Conservation (phyloP, 2,113 vertebrate species). For the Psilopogon haemacephalus region DNA sequence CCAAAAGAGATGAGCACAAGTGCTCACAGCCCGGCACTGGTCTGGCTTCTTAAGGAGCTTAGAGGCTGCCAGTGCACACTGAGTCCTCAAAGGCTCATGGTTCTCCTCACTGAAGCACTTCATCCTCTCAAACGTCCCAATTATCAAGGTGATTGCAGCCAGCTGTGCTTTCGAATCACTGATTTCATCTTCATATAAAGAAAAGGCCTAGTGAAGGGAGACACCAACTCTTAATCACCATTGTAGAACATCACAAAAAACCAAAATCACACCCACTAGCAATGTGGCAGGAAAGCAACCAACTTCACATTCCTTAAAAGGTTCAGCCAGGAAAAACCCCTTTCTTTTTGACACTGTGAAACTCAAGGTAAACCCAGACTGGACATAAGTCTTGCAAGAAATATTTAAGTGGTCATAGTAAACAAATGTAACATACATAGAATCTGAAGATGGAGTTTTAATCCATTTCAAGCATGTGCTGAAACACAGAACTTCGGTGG, state of each 20-base stretch:
- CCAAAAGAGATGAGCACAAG: constrained; percentile 98
- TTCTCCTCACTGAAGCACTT: constrained; percentile 98
- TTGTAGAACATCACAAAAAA: background rate
- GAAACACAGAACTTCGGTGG: background rate
- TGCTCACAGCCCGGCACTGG: constrained; percentile 95
- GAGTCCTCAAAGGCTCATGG: constrained; percentile 94
- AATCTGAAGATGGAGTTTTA: background rate
- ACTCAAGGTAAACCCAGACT: background rate
- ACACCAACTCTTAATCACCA: background rate
- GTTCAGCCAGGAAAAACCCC: background rate
- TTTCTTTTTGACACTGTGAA: background rate
- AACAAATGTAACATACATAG: background rate
- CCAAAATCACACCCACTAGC: background rate
- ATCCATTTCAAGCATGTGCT: background rate
- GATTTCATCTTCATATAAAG: constrained; percentile 98
- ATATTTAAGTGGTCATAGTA: background rate
- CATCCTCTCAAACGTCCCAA: constrained; percentile 96
- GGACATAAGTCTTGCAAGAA: background rate
- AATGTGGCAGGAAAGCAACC: background rate
- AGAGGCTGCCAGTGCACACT: constrained; percentile 94
- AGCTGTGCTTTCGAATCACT: constrained; percentile 98
- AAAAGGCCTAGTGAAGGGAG: constrained; percentile 85
- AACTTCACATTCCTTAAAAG: background rate
- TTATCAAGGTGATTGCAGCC: constrained; percentile 98
- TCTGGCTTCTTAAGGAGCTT: constrained; percentile 98